Conservation (phyloP, 2,888 invertebrate genomes). For the Phaonia tiefii region DNA sequence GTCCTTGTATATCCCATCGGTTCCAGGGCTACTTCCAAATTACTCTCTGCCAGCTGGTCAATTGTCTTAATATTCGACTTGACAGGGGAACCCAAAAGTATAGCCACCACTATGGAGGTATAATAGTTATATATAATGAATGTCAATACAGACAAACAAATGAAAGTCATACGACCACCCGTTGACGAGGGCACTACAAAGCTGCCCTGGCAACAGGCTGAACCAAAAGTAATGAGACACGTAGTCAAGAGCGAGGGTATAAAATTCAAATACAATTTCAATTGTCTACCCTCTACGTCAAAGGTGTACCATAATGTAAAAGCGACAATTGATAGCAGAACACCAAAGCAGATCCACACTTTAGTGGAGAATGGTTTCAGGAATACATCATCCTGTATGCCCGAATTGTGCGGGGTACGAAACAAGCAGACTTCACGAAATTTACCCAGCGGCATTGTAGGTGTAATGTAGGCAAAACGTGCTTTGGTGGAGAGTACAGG, state of each 20-base stretch:
- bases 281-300: slow-evolving; percentile 70
- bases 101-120: slow-evolving; percentile 84
- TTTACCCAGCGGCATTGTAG: slow-evolving; percentile 70
- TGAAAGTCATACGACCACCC: slow-evolving; percentile 78
- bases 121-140: slow-evolving; percentile 84
- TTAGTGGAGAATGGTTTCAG: slow-evolving; percentile 82
- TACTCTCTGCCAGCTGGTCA: slow-evolving; percentile 82
- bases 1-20: slow-evolving; percentile 78
- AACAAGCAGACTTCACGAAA: slow-evolving; percentile 82
- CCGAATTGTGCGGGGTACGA: slow-evolving; percentile 82
- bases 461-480: slow-evolving; percentile 69
- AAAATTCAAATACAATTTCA: slow-evolving; percentile 63
- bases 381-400: slow-evolving; percentile 83
- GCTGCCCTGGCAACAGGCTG: slow-evolving; percentile 81
- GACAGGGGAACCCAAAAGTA: slow-evolving; percentile 83
- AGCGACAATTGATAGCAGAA: slow-evolving; percentile 76
- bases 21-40: slow-evolving; percentile 82
- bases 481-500: slow-evolving; percentile 69
- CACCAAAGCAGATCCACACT: slow-evolving; percentile 82
- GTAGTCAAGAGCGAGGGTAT: slow-evolving; percentile 75
- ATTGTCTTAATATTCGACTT: slow-evolving; percentile 82
- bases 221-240: slow-evolving; percentile 80
- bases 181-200: slow-evolving; percentile 79
- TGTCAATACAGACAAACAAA: slow-evolving; percentile 75
- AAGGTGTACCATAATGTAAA: slow-evolving; percentile 78